Conservation (phyloP, 2,113 vertebrate species). For the Sylvilagus bachmani region DNA sequence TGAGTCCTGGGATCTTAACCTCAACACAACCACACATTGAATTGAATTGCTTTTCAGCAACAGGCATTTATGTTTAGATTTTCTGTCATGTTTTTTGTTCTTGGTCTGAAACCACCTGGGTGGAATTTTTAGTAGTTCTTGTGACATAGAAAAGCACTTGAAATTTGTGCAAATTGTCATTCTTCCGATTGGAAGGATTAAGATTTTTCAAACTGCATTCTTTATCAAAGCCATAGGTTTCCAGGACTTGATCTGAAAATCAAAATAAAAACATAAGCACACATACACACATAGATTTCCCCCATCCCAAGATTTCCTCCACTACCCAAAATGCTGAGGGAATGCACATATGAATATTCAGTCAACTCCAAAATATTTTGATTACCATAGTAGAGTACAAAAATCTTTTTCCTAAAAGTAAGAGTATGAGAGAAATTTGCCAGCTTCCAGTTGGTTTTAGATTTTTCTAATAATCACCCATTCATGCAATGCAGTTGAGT, state of each 20-base stretch:
- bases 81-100: conserved; percentile 70
- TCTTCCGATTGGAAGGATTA: conserved; percentile 64
- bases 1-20: conserved; percentile 20
- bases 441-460: neutral
- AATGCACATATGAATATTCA: neutral
- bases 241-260: conserved; percentile 40
- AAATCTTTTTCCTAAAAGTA: neutral
- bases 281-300: neutral
- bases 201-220: conserved; percentile 52
- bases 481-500: neutral
- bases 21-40: conserved; percentile 41
- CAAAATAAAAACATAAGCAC: neutral
- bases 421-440: neutral
- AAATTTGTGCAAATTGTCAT: conserved; percentile 66
- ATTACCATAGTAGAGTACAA: neutral
- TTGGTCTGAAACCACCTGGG: conserved; percentile 59
- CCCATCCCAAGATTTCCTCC: neutral
- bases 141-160: conserved; percentile 69
- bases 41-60: conserved; percentile 60
- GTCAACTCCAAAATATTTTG: neutral
- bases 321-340: neutral
- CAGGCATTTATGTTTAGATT: conserved; percentile 65
- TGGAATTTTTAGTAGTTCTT: conserved; percentile 73
- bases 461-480: conserved; percentile 34
- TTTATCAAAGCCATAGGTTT: conserved; percentile 30